These are phyloP conservation scores for Vombatus ursinus DNA, from an alignment of 2,113 vertebrate genomes.

Conservation along the genomic window DNA sequence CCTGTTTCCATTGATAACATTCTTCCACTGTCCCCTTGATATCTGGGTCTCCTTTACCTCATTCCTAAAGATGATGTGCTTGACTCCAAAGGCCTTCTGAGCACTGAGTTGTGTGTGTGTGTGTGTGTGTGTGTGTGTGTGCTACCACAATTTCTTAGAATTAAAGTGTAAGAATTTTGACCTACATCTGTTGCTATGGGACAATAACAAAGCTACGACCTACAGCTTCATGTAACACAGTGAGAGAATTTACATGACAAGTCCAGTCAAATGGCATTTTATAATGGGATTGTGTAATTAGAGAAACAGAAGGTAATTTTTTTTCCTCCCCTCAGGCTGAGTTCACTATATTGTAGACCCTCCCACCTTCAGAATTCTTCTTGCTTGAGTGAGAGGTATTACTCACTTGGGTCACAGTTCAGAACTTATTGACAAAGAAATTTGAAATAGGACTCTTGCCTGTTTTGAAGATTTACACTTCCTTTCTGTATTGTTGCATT, in stretches of 20 bases:
- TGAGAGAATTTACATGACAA: neutral
- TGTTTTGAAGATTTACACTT: neutral
- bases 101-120: neutral
- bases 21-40: neutral
- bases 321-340: neutral
- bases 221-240: neutral
- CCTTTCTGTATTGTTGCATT: neutral
- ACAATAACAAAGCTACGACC: neutral
- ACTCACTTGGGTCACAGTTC: neutral
- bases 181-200: neutral
- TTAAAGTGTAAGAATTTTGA: neutral
- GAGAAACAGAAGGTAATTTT: neutral
- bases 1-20: neutral
- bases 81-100: neutral
- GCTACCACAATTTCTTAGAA: neutral
- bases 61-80: neutral
- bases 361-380: neutral
- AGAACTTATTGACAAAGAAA: neutral
- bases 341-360: neutral
- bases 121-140: neutral
- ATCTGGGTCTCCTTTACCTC: neutral
- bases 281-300: neutral
- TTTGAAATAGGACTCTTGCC: neutral
- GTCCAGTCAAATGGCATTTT: neutral
- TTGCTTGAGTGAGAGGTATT: neutral